Percentiles rank a stretch among this genome's conserved stretches.
These are phyloP conservation scores for Amphibalanus amphitrite DNA, from an alignment of 1,140 invertebrate genomes.

Conservation along the genomic window DNA sequence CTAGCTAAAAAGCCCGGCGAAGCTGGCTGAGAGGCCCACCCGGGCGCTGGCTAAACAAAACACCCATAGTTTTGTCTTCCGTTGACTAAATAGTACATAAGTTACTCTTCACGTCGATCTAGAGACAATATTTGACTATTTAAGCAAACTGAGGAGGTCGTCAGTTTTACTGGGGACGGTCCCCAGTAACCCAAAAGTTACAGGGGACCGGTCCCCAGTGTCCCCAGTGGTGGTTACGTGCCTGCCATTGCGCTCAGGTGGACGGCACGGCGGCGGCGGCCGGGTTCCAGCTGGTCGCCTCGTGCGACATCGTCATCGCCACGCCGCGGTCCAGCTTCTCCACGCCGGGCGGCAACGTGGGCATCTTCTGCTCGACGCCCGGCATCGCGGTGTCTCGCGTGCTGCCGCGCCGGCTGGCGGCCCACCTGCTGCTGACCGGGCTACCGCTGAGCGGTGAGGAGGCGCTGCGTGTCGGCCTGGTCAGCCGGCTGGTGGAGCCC, in stretches of 20 bases:
- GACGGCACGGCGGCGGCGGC: conserved; percentile 84
- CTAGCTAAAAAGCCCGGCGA: too few relatives aligned
- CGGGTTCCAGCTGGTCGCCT: conserved; percentile 81
- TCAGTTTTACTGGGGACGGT: too few relatives aligned
- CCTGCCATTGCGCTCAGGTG: conserved; percentile 33
- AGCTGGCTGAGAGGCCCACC: too few relatives aligned
- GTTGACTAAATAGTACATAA: too few relatives aligned
- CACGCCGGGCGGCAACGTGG: conserved; percentile 79
- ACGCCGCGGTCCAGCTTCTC: conserved; percentile 67
- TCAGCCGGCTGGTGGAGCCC: conserved; percentile 55
- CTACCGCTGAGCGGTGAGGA: conserved; percentile 57
- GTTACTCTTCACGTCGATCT: too few relatives aligned
- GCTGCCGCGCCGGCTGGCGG: conserved; percentile 54
- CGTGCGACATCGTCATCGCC: conserved; percentile 81
- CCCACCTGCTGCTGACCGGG: conserved; percentile 75
- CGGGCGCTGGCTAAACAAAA: too few relatives aligned
- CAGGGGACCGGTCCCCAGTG: too few relatives aligned
- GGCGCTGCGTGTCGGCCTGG: conserved; percentile 59
- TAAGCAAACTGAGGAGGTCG: too few relatives aligned
- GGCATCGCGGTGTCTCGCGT: conserved; percentile 63
- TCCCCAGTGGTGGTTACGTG: too few relatives aligned
- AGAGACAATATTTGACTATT: too few relatives aligned
- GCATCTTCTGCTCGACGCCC: conserved; percentile 92
- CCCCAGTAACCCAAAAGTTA: too few relatives aligned
- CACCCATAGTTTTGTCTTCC: too few relatives aligned